phyloP scores from a whole-genome alignment of 2,113 vertebrate species.

The Pangasianodon gigas region DNA sequence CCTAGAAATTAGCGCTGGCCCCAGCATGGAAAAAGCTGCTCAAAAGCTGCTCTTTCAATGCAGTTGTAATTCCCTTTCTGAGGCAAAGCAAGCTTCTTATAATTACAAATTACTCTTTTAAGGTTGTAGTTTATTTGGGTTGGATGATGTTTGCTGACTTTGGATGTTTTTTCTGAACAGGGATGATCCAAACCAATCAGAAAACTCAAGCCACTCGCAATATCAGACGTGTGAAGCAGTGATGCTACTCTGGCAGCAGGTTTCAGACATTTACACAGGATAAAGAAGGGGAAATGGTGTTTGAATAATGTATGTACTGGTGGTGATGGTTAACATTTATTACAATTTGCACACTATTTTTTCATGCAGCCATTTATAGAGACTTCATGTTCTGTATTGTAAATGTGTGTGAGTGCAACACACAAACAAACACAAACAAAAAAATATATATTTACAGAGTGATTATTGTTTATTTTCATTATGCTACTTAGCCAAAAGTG shows the following conservation, averaged over 20 bases:
- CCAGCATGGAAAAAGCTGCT: not conserved
- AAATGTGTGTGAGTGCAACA: not conserved
- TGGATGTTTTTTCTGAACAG: slow-evolving; percentile 49
- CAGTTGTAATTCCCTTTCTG: not conserved
- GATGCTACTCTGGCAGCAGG: not conserved
- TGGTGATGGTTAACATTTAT: not conserved
- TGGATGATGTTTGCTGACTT: slow-evolving; percentile 1
- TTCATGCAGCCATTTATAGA: not conserved
- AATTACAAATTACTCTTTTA: too few relatives aligned
- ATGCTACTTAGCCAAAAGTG: not conserved
- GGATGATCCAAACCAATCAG: slow-evolving; percentile 63
- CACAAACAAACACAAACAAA: not conserved
- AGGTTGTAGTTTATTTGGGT: not conserved
- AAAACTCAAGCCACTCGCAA: slow-evolving; percentile 35
- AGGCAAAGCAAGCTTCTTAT: not conserved
- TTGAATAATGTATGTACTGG: not conserved
- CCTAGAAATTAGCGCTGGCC: not conserved
- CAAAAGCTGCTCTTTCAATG: not conserved
- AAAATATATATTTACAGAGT: not conserved
- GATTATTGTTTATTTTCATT: not conserved
- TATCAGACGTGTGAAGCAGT: slow-evolving; percentile 54
- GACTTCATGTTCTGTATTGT: not conserved
- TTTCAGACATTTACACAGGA: not conserved
- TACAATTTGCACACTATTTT: not conserved
- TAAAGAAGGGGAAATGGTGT: not conserved